Conservation (phyloP, 1,140 invertebrate species). For the Platyscapa corneri region DNA sequence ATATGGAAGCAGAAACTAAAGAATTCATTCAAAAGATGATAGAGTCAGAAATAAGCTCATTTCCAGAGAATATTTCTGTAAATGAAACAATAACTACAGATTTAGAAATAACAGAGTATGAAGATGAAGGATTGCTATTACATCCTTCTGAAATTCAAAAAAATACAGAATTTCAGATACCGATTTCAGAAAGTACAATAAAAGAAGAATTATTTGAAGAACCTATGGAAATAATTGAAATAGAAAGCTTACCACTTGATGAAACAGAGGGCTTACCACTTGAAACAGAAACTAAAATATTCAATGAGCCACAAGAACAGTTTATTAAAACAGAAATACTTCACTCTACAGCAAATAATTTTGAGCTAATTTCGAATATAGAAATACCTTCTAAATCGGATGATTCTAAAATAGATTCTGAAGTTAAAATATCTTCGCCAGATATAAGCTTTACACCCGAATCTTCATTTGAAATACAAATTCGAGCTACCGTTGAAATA, state of each 20-base stretch:
- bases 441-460: conserved; percentile 61
- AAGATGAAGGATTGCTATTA: background rate
- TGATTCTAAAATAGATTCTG: conserved; percentile 9
- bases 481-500: conserved; percentile 69
- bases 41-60: background rate
- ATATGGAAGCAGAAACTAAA: background rate
- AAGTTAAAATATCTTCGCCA: conserved; percentile 36
- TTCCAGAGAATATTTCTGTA: background rate
- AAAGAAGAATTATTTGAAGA: background rate
- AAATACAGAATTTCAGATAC: background rate
- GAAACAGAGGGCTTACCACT: background rate
- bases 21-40: background rate
- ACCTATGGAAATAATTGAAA: background rate
- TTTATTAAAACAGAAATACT: background rate
- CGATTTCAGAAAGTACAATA: background rate
- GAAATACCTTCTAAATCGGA: background rate
- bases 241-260: conserved; percentile 6
- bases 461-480: conserved; percentile 65
- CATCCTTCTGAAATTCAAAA: background rate
- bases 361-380: background rate
- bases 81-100: background rate
- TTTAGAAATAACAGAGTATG: background rate
- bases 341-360: background rate
- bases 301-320: conserved; percentile 11
- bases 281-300: background rate